These are phyloP conservation scores for Parauchenoglanis punctatus DNA, from an alignment of 2,797 vertebrate species.

Conservation along the genomic window DNA sequence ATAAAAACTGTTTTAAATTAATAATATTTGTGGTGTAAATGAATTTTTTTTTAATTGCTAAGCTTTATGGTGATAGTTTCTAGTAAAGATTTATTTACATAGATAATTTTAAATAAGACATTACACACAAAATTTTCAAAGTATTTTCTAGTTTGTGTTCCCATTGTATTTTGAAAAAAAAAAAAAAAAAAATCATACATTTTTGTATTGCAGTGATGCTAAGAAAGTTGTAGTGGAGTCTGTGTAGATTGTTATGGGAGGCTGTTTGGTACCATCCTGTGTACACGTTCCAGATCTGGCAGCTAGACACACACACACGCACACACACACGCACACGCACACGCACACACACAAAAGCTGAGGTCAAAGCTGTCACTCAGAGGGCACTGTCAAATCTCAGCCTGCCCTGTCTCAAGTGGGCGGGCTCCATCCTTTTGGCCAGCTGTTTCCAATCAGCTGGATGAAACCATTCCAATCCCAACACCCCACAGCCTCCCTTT, in stretches of 20 bases:
- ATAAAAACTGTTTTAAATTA: neutral
- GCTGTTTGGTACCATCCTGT: slow-evolving; percentile 66
- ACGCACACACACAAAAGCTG: slow-evolving; percentile 55
- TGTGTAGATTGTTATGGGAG: slow-evolving; percentile 27
- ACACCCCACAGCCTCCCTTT: slow-evolving; percentile 59
- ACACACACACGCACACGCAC: slow-evolving; percentile 66
- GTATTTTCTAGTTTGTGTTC: slow-evolving; percentile 8
- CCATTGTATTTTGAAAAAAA: neutral
- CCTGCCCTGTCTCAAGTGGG: slow-evolving; percentile 74
- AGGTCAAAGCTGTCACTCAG: slow-evolving; percentile 82
- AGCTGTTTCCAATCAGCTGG: slow-evolving; percentile 83
- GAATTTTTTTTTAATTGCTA: neutral
- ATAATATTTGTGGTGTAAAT: neutral
- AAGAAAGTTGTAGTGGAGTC: slow-evolving; percentile 23
- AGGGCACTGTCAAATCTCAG: slow-evolving; percentile 79
- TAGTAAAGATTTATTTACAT: neutral
- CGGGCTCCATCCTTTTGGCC: slow-evolving; percentile 75
- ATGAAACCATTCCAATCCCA: slow-evolving; percentile 37
- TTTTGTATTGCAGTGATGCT: slow-evolving; percentile 33
- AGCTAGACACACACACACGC: slow-evolving; percentile 60
- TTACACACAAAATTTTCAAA: neutral
- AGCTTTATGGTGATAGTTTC: neutral
- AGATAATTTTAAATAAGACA: neutral
- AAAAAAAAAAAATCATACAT: neutral
- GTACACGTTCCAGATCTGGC: slow-evolving; percentile 69